Base-by-base conservation (phyloP, 2,113 vertebrate genomes). In the Nesoenas mayeri region DNA sequence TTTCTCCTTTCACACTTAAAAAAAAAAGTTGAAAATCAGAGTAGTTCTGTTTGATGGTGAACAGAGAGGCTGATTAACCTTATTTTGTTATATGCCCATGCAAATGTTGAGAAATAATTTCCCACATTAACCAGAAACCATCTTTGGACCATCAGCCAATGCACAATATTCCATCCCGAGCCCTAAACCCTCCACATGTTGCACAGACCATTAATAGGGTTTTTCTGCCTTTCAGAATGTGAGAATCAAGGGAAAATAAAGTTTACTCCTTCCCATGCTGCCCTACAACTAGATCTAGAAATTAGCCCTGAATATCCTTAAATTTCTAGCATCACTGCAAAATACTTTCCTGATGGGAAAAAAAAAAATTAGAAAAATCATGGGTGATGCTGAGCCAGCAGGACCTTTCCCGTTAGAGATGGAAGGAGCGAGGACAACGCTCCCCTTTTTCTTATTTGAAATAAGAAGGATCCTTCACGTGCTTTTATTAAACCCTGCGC, bases 401-500 rank as follows among this genome's bases (percentile, higher is more conserved):
- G 81, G 47, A 74, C 54, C 38, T 36, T 85, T 21, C 36, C 60
- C 7, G 11, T 7, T 8, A 2, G 28, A 16, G 51, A 38, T 16
- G 67, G n/a, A 28, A 62, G 29, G 42, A 51, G 12, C 1, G 31
- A 51, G 57, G 88, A 60, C 75, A 51, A 40, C 9, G 3, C 1
- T 56, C 9, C 42, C 12, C n/a, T 15, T 26, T 40, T 48, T 36
- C 21, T 56, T n/a, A 44, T 48, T 31, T 58, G 26, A 31, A 34
- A 32, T 29, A 20, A 89, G 77, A 69, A 92, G 40, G 88, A 69
- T 93, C 83, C 80, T 92, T 88, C 61, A 19, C 25, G 65, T 58
- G 85, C 85, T 92, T 89, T 75, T 57, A 89, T 95, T 92, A 91
- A 94, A 93, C 70, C 91, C 15, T 44, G 69, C 75, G 85, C 93